Percentiles rank a stretch among this genome's conserved stretches.
phyloP scores from a whole-genome alignment of 2,113 vertebrate genomes.

The Sylvicapra grimmia region DNA sequence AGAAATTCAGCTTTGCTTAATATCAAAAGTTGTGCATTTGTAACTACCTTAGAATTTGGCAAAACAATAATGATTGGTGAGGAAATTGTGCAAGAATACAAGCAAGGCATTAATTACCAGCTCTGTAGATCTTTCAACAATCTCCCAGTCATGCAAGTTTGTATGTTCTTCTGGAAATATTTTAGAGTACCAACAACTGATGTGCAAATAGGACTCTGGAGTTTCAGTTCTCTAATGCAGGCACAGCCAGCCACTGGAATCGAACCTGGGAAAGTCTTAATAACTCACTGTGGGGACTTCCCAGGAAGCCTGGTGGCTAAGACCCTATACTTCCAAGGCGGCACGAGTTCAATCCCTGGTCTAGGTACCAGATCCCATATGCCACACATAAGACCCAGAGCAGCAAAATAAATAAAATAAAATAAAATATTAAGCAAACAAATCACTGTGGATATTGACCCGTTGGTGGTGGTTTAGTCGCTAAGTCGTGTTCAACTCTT shows the following conservation, averaged over 20 bases:
- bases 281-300: not conserved
- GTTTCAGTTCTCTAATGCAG: not conserved
- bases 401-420: not conserved
- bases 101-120: not conserved
- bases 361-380: not conserved
- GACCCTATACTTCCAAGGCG: not conserved
- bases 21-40: not conserved
- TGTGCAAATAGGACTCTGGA: not conserved
- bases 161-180: not conserved
- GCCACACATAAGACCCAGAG: not conserved
- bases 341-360: not conserved
- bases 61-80: not conserved
- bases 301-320: not conserved
- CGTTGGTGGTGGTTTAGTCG: not conserved
- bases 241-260: not conserved
- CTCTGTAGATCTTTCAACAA: not conserved
- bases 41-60: not conserved
- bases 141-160: not conserved
- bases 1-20: not conserved
- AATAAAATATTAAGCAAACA: not conserved
- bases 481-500: not conserved
- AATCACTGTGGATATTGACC: not conserved
- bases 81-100: not conserved
- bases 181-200: not conserved
- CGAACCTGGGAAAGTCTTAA: not conserved